These are phyloP conservation scores for Anguilla rostrata DNA, from an alignment of 2,113 vertebrate species.

Conservation along the genomic window DNA sequence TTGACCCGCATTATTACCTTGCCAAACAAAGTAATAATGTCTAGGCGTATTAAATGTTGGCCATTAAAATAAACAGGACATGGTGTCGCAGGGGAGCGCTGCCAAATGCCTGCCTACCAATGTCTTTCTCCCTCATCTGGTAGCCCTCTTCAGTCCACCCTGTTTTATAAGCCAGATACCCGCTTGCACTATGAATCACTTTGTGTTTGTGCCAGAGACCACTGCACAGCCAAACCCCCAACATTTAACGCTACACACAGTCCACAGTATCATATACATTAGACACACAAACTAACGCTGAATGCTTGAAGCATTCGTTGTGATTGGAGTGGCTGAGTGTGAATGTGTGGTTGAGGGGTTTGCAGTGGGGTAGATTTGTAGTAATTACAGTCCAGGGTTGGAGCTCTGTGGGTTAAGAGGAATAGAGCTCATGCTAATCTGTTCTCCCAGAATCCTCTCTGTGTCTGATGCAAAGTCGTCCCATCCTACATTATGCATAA, in stretches of 20 bases:
- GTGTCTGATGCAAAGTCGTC: not conserved
- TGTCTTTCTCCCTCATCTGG: not conserved
- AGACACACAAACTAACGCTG: not conserved
- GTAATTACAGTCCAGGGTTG: not conserved
- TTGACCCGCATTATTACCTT: not conserved
- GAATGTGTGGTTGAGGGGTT: not conserved
- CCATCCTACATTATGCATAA: not conserved
- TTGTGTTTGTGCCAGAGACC: not conserved
- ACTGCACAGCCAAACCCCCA: not conserved
- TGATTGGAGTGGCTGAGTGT: not conserved
- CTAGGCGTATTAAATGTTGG: not conserved
- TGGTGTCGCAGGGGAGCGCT: not conserved
- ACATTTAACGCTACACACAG: not conserved
- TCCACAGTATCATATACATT: not conserved
- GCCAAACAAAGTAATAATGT: not conserved
- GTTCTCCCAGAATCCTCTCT: constrained; percentile 6
- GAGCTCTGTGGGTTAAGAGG: not conserved
- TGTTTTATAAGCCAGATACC: not conserved
- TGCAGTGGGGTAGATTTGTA: not conserved
- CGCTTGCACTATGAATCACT: not conserved
- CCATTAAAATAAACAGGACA: not conserved
- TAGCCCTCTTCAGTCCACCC: not conserved
- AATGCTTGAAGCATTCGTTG: not conserved
- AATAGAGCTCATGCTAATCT: not conserved
- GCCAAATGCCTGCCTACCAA: not conserved